Evolutionary conservation across 2,113 vertebrate species (phyloP).

Genomic region (Centropristis striata): DNA sequence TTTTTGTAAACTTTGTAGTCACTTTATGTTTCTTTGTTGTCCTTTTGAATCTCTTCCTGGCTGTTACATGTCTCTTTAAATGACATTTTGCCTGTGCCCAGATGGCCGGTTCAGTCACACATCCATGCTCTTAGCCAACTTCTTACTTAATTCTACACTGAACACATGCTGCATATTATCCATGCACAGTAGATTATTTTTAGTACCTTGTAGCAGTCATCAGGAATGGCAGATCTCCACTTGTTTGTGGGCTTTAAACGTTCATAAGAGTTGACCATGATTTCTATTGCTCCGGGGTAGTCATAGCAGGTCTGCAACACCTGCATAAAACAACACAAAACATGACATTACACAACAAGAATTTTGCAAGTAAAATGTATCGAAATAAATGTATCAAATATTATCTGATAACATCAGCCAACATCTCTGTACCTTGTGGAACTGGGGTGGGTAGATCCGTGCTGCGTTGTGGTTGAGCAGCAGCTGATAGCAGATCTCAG

Average conservation of each 20-base stretch:
- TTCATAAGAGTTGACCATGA: constrained; percentile 92
- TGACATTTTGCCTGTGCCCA: no score
- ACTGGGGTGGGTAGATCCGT: constrained; percentile 93
- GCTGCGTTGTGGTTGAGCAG: constrained; percentile 93
- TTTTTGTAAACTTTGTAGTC: no score
- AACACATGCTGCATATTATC: neutral
- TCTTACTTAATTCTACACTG: neutral
- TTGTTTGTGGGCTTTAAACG: constrained; percentile 88
- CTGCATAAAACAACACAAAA: constrained; percentile 77
- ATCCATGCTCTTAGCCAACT: neutral
- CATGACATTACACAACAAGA: neutral
- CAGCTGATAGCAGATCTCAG: constrained; percentile 93
- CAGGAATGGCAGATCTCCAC: constrained; percentile 92
- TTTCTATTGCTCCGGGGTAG: constrained; percentile 89
- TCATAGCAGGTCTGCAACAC: constrained; percentile 91
- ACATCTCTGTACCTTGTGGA: constrained; percentile 91
- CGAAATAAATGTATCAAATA: neutral
- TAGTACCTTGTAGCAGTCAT: constrained; percentile 89
- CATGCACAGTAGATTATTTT: neutral
- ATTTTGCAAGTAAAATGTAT: neutral
- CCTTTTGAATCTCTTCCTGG: no score
- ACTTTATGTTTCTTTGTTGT: no score
- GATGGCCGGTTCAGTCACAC: no score
- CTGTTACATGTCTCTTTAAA: no score
- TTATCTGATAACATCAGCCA: neutral